Evolutionary conservation across 2,113 vertebrate species (phyloP).

Genomic region (Chinchilla lanigera): DNA sequence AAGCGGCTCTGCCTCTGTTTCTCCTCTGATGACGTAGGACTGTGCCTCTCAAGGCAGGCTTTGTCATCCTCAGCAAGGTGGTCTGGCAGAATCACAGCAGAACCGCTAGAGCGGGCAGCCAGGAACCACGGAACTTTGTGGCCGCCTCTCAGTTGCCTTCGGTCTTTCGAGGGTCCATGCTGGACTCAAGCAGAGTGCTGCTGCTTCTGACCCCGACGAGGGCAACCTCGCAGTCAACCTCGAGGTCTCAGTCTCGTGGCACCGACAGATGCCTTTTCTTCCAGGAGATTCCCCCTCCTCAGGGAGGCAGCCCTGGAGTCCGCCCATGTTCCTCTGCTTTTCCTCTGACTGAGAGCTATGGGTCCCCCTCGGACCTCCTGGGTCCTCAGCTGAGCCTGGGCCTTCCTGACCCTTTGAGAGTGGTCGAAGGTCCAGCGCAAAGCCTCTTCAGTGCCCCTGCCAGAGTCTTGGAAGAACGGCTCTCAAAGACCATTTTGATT

Average conservation of each 20-base stretch:
- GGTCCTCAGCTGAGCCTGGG: not conserved
- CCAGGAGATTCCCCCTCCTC: conserved; percentile 40
- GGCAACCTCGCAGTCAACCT: too few relatives aligned
- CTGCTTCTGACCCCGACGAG: conserved; percentile 10
- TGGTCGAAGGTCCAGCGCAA: conserved; percentile 12
- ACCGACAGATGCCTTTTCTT: conserved; percentile 30
- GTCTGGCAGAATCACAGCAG: not conserved
- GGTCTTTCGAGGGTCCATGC: not conserved
- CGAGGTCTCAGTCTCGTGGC: not conserved
- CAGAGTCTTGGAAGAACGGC: conserved; percentile 31
- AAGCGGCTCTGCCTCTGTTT: not conserved
- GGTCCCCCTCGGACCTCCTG: not conserved
- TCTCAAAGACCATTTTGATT: conserved; percentile 60
- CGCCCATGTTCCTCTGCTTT: not conserved
- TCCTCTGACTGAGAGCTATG: not conserved
- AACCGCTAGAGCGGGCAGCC: not conserved
- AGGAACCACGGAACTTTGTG: not conserved
- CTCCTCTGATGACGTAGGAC: conserved; percentile 2
- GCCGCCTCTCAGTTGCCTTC: not conserved
- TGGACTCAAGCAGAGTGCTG: not conserved
- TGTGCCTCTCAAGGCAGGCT: not conserved
- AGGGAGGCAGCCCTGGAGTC: not conserved
- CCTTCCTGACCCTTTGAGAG: not conserved
- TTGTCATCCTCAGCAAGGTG: not conserved
- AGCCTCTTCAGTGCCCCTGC: not conserved